Evolutionary conservation across 2,888 invertebrate species (phyloP).

Genomic region (Galerucella nymphaeae): DNA sequence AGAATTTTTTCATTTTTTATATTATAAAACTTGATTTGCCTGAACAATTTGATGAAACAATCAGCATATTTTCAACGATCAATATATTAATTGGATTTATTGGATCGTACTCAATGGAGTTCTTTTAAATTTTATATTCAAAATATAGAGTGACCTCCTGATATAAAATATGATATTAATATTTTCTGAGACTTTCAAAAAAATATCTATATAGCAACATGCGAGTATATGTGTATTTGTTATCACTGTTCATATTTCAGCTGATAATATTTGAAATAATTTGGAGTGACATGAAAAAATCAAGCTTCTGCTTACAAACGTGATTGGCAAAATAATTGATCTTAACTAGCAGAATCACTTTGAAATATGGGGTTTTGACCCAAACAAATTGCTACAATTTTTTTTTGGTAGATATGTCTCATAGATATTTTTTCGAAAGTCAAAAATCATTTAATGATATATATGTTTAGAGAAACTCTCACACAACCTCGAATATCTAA

Average conservation of each 20-base stretch:
- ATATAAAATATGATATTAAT: not conserved
- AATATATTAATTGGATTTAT: not conserved
- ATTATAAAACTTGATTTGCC: too few relatives aligned
- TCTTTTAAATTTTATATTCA: not conserved
- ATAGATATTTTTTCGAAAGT: not conserved
- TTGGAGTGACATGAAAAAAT: too few relatives aligned
- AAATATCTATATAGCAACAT: not conserved
- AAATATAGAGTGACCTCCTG: not conserved
- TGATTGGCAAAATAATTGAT: too few relatives aligned
- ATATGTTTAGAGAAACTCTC: not conserved
- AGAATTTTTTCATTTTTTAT: too few relatives aligned
- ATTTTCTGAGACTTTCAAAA: not conserved
- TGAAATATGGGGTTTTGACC: too few relatives aligned
- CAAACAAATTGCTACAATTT: not conserved
- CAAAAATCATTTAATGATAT: not conserved
- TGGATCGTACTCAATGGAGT: not conserved
- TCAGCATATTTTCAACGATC: not conserved
- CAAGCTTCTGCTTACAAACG: too few relatives aligned
- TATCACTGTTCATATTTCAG: not conserved
- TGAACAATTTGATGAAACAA: not conserved
- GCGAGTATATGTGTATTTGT: not conserved
- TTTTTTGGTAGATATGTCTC: not conserved
- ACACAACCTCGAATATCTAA: constrained; percentile 16
- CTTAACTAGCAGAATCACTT: too few relatives aligned
- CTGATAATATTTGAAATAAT: not conserved